Evolutionary conservation across 2,113 vertebrate genomes (phyloP), one percentile per base, ranked within the genome.

Genomic region (Myodes glareolus): DNA sequence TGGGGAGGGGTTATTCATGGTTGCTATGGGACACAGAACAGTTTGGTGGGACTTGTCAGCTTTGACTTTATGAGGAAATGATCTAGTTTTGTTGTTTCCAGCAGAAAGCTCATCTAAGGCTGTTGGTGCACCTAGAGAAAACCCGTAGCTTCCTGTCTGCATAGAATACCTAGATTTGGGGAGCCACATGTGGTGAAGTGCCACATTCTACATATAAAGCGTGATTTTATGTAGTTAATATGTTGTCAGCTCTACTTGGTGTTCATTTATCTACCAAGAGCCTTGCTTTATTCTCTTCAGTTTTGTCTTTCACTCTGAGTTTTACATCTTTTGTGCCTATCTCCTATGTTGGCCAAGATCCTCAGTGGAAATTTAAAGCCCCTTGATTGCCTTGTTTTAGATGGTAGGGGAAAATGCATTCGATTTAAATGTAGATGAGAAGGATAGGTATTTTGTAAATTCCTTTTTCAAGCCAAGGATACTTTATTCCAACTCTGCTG

Each of bases 281-380:
- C 50, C 33, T 80, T 80, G 33, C 21, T 55, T 93, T 50, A 36
- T 67, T 52, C 39, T 72, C 45, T 25, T 47, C 29, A 70, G 31
- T 77, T 58, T 65, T 12, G 27, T 21, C 82, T 85, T 85, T 45
- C 3, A 27, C 36, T 63, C 16, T 86, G n/a, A 65, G 3, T 88
- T 96, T 91, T 70, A 23, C 31, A 14, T 91, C 21, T 91, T 88
- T 39, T 23, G 68, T 94, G 96, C 25, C 11, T 70, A 16, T 65
- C 39, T 85, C 39, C 36, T 17, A 4, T 65, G 27, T 33, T 85
- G 27, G 16, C 39, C 33, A 33, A 85, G 39, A 19, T 65, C 58
- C 36, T 65, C n/a, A 31, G 5, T 65, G 16, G 47, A 86, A 84
- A 84, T 63, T 10, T 42, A 39, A 63, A 84, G 8, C 27, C 55